Evolutionary conservation across 1,140 invertebrate species (phyloP), one percentile per base, ranked within the genome.

Genomic region (Neodiprion fabricii): DNA sequence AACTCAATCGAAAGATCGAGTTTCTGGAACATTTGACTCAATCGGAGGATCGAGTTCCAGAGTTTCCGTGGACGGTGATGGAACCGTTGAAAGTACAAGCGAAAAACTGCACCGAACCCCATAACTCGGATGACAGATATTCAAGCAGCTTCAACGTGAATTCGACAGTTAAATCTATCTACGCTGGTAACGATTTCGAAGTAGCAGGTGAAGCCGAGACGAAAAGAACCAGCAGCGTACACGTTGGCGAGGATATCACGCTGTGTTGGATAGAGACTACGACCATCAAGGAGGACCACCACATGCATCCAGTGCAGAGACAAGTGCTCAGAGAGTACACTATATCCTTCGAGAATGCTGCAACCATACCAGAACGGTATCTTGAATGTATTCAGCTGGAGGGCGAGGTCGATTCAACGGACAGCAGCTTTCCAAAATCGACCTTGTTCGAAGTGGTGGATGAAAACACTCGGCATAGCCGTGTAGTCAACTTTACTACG

Each of bases 291-390:
- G 82, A 83, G 71, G 75, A 82, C 21, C 75, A 69, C 17, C 67
- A 50, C 11, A 47, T 75, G 7, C 48, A 48, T 65, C 79, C 80
- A 23, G 74, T 77, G 14, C 75, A 78, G 9, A 71, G 72, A 7
- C 53, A 78, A 28, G 79, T 83, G n/a, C 71, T 81, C 7, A 76
- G 78, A 47, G 82, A 83, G 21, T 83, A 77, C n/a, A 73, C 78
- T 10, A 83, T 83, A 10, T 82, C 80, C 0, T 83, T 82, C 65
- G 82, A 83, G 65, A 82, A 83, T 67, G 74, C 78, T 8, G 80
- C 76, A 28, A 74, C 77, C 12, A 81, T 81, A 75, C 79, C 82
- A 12, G 76, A 81, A 9, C 75, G 49, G 21, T 79, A 83, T 53
- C 72, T 81, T 40, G 77, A 82, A 14, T 79, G 80, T 49, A 70